phyloP scores from a whole-genome alignment of 2,888 invertebrate genomes.

The Andrena flavipes region DNA sequence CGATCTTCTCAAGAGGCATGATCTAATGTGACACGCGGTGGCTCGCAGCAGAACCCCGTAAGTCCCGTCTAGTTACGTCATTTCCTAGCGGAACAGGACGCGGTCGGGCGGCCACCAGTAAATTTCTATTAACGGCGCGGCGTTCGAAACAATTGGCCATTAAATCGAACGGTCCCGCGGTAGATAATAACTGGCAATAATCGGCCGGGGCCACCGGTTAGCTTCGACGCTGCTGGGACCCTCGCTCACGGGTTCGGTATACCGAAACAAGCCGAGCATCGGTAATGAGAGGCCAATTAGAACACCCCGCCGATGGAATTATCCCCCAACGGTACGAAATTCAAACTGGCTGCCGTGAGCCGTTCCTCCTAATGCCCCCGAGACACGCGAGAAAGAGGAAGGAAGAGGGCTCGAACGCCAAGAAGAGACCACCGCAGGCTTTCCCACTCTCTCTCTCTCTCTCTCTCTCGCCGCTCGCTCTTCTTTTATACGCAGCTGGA shows the following conservation, averaged over 20 bases:
- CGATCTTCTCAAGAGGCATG: background rate
- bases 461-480: background rate
- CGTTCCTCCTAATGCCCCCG: conserved; percentile 76
- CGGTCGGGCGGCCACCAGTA: conserved; percentile 71
- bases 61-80: conserved; percentile 44
- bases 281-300: conserved; percentile 85
- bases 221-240: conserved; percentile 70
- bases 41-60: conserved; percentile 1
- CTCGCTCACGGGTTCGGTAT: conserved; percentile 55
- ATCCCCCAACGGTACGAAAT: conserved; percentile 82
- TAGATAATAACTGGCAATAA: conserved; percentile 84
- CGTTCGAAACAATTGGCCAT: conserved; percentile 84
- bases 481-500: background rate
- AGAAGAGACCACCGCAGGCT: background rate
- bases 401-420: conserved; percentile 1
- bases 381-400: conserved; percentile 77
- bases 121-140: conserved; percentile 83
- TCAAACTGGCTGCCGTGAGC: conserved; percentile 82
- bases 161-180: conserved; percentile 83
- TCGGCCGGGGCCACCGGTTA: conserved; percentile 76
- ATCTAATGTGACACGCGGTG: background rate
- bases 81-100: conserved; percentile 46
- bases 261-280: conserved; percentile 83
- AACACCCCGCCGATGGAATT: conserved; percentile 84
- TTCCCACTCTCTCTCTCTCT: conserved; percentile 14